Evolutionary conservation across 1,140 invertebrate species (phyloP), one percentile per base, ranked within the genome.

Genomic region (Eulimnadia texana): DNA sequence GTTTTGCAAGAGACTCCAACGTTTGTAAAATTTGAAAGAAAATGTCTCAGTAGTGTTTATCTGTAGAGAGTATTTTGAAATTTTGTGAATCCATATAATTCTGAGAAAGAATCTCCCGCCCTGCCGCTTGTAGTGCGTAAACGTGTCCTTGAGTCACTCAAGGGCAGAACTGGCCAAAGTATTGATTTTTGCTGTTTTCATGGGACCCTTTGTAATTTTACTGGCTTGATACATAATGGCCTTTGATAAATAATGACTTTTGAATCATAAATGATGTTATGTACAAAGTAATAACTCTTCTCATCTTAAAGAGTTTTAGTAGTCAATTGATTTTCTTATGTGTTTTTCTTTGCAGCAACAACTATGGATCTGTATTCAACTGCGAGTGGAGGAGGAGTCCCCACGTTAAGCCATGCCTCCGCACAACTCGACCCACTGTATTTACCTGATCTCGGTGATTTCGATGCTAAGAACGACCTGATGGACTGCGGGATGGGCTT

Each of bases 401-500:
- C 33, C 33, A 42, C 33, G 6, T 42, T 42, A 42, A 42, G 33
- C 33, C 33, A 42, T 16, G 33, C 33, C 55, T 57, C 55, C 22
- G 24, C 55, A 27, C 27, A 29, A 27, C 55, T 29, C 25, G 55
- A 57, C 33, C 55, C 55, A 3, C 11, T 57, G 28, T 27, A 27
- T 57, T 33, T 57, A 19, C 55, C 55, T 28, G 55, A 57, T 33
- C 33, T 57, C 55, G 27, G 55, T 57, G 55, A 57, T 33, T 57
- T 57, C 29, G 55, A 57, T 42, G 55, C 27, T 20, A 57, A 57
- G n/a, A 57, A 57, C 29, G 55, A 57, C 28, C 33, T 57, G 55
- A 57, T 57, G 55, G 60, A 54, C 49, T 60, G 47, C 13, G 47
- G 58, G 16, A 49, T 60, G 58, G 58, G 58, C 20, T 54, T 61